Evolutionary conservation across 2,888 invertebrate genomes (phyloP).

Genomic region (Capitulum mitella): DNA sequence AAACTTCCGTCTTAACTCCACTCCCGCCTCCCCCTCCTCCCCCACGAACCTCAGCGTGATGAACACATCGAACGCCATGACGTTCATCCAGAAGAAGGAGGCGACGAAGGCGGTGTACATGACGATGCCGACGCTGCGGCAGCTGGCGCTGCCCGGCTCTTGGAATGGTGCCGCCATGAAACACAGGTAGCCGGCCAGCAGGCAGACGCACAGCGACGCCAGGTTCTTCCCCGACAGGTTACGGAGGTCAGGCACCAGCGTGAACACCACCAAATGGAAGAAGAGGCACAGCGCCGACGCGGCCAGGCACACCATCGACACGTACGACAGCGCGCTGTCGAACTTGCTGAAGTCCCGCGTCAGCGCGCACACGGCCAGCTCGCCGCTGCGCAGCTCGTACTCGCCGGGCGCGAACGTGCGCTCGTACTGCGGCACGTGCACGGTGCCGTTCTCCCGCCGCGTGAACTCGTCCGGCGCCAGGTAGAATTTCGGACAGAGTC

Average conservation of each 20-base stretch:
- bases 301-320: constrained; percentile 46
- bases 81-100: constrained; percentile 52
- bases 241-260: constrained; percentile 39
- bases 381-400: constrained; percentile 19
- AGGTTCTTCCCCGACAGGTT: constrained; percentile 50
- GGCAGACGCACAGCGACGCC: constrained; percentile 46
- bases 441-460: neutral
- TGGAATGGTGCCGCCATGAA: constrained; percentile 45
- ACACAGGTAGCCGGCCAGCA: constrained; percentile 48
- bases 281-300: constrained; percentile 47
- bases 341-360: constrained; percentile 37
- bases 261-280: neutral
- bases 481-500: constrained; percentile 42
- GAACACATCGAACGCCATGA: constrained; percentile 50
- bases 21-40: neutral
- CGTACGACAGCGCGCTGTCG: constrained; percentile 42
- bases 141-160: constrained; percentile 38
- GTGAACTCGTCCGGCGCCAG: constrained; percentile 41
- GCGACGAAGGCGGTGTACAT: constrained; percentile 50
- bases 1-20: neutral
- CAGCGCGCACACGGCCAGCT: constrained; percentile 26
- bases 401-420: neutral
- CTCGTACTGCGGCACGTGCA: neutral
- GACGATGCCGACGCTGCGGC: constrained; percentile 44
- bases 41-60: constrained; percentile 41